phyloP scores from a whole-genome alignment of 2,113 vertebrate species.

The Chroicocephalus ridibundus region DNA sequence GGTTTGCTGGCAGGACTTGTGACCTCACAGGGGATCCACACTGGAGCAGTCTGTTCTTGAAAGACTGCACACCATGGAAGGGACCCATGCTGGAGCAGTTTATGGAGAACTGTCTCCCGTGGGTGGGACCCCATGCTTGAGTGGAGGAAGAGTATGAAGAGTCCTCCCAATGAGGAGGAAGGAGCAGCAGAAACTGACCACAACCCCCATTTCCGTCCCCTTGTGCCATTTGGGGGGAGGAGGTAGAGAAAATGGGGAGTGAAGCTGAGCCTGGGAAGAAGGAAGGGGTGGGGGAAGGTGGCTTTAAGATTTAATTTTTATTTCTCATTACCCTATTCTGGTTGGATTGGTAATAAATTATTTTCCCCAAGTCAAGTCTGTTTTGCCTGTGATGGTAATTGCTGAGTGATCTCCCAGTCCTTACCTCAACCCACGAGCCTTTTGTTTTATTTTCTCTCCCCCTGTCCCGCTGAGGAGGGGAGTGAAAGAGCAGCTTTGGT shows the following conservation, averaged over 20 bases:
- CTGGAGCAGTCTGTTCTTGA: not conserved
- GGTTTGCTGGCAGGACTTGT: not conserved
- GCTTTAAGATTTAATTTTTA: not conserved
- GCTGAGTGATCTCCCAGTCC: not conserved
- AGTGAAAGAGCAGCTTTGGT: not conserved
- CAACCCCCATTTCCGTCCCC: not conserved
- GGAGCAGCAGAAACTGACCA: not conserved
- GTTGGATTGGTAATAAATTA: not conserved
- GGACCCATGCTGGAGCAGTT: not conserved
- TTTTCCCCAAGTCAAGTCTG: not conserved
- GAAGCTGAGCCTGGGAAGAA: not conserved
- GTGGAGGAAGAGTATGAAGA: not conserved
- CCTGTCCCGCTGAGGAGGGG: not conserved
- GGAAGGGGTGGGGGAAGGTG: not conserved
- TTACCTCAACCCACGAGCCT: not conserved
- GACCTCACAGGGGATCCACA: not conserved
- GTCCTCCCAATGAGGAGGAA: not conserved
- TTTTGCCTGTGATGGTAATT: not conserved
- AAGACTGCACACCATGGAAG: not conserved
- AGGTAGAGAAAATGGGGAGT: not conserved
- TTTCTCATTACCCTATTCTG: not conserved
- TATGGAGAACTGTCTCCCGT: not conserved
- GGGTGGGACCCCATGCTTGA: not conserved
- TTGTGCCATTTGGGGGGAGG: not conserved
- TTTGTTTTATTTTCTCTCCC: not conserved